Evolutionary conservation across 2,888 invertebrate genomes (phyloP).

Genomic region (Gryllus longicercus): DNA sequence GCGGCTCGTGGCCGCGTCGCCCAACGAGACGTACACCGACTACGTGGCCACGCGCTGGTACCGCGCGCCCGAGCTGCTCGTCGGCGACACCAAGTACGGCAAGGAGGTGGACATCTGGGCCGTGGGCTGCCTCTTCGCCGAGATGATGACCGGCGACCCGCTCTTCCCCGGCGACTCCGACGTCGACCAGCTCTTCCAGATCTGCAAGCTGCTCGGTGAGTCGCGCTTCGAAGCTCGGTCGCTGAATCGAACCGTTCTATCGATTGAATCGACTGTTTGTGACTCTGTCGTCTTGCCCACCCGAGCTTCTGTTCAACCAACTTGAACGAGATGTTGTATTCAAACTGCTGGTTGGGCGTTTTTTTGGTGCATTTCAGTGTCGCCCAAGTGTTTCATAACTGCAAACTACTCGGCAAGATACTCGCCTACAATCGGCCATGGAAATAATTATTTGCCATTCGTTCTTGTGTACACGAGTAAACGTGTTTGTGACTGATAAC

Average conservation of each 20-base stretch:
- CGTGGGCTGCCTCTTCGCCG: constrained; percentile 76
- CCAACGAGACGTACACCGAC: constrained; percentile 78
- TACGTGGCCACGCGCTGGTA: constrained; percentile 91
- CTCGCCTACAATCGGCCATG: too few species aligned
- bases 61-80: constrained; percentile 78
- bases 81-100: constrained; percentile 65
- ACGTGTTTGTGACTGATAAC: too few species aligned
- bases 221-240: background rate
- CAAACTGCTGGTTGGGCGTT: too few species aligned
- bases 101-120: constrained; percentile 85
- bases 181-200: constrained; percentile 80
- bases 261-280: too few species aligned
- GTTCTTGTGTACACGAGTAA: too few species aligned
- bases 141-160: constrained; percentile 83
- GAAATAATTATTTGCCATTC: too few species aligned
- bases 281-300: too few species aligned
- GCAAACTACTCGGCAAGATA: too few species aligned
- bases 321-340: too few species aligned
- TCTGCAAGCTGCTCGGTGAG: constrained; percentile 62
- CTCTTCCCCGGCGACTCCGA: constrained; percentile 87
- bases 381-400: too few species aligned
- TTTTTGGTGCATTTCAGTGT: too few species aligned
- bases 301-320: too few species aligned
- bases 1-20: constrained; percentile 63
- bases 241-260: background rate